A percentile compares a stretch with the other conserved stretches of the same genome.
Conservation (phyloP, 1,140 invertebrate species). For the Amyelois transitella region DNA sequence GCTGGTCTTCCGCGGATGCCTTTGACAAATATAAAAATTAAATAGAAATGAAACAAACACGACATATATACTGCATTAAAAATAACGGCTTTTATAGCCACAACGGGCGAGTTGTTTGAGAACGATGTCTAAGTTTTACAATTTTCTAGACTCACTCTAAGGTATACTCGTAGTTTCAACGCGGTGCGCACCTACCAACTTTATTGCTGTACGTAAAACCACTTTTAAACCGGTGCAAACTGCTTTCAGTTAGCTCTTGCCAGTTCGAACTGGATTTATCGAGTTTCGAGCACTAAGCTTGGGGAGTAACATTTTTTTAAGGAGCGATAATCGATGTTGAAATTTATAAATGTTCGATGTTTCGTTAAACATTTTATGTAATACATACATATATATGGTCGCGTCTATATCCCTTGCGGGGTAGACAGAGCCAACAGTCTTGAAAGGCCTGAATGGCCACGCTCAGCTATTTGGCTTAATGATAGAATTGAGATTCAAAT, state of each 20-base stretch:
- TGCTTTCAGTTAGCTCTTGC: conserved; percentile 10
- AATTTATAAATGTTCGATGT: too few species aligned
- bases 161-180: not conserved
- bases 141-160: not conserved
- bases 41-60: too few species aligned
- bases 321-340: not conserved
- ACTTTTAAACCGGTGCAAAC: conserved; percentile 24
- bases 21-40: not conserved
- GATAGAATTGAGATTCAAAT: too few species aligned
- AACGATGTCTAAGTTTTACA: not conserved
- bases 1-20: too few species aligned
- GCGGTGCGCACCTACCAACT: not conserved
- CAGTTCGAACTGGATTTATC: conserved; percentile 11
- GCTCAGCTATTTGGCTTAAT: too few species aligned
- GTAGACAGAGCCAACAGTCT: too few species aligned
- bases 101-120: not conserved
- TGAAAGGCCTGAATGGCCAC: too few species aligned
- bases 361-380: too few species aligned
- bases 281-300: not conserved
- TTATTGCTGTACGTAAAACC: conserved; percentile 26
- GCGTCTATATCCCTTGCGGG: too few species aligned
- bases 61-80: too few species aligned
- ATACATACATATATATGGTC: too few species aligned
- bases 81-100: not conserved
- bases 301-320: not conserved